Base-by-base conservation (phyloP, 2,888 invertebrate genomes). In the Himalopsyche anomala region DNA sequence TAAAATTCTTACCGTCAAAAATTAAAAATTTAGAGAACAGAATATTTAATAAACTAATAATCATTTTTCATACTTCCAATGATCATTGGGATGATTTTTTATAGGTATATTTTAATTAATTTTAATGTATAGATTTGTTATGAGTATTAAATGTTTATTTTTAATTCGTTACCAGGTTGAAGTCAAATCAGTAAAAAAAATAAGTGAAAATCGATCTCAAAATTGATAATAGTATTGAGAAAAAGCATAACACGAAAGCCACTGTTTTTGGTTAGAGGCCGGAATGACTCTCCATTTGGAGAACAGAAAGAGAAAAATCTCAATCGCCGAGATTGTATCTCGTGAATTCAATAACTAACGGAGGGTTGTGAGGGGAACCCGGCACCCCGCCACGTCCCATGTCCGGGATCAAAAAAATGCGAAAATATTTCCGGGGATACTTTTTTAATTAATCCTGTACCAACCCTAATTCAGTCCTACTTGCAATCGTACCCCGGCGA, bases 261-360 rank as follows among this genome's bases (percentile, higher is more conserved):
- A 42, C 80, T 86, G 82, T 51, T 40, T 74, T 45, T 74, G 51
- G 54, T 40, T 83, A n/a, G 82, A 36, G 82, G 85, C 42, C 45
- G 17, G 85, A 80, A 88, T 87, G 86, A 85, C 88, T 85, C 81
- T 82, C 84, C 87, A 84, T 86, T 87, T 84, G 85, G 40, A 83
- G 81, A 74, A 80, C 62, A 84, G 86, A 81, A 85, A 84, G 84
- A 87, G 88, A 87, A 91, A 92, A 92, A 92, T 91, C 92, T 93
- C 93, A 93, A 93, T 93, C 93, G 93, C 92, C 92, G 93, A 93
- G 92, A 93, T 93, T 93, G 88, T 93, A 82, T 84, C 80, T 93
- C 93, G 93, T 92, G 93, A 93, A 93, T 93, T 93, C 93, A 93
- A 93, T 93, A 93, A 93, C 93, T 93, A 93, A 91, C 92, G 91